A percentile compares a stretch with the other conserved stretches of the same genome.
Conservation (phyloP, 2,888 invertebrate genomes). For the Amphimallon solstitiale region DNA sequence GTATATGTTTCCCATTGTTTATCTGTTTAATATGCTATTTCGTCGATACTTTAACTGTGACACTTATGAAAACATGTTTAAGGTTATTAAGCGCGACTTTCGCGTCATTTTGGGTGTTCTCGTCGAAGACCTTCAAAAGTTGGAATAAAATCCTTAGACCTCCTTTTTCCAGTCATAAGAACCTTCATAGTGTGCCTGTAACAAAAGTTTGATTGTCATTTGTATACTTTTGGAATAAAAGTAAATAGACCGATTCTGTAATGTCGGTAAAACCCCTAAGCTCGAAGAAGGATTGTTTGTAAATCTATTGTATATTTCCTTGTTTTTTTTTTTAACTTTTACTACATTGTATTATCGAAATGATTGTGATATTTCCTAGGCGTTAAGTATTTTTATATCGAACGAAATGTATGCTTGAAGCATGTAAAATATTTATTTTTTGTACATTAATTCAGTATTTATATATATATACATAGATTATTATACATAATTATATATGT, state of each 20-base stretch:
- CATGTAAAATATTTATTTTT: constrained; percentile 47
- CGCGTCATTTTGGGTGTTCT: constrained; percentile 58
- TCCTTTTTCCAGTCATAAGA: constrained; percentile 46
- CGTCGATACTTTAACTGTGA: constrained; percentile 51
- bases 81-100: constrained; percentile 55
- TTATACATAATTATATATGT: constrained; percentile 32
- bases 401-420: constrained; percentile 40
- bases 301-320: not conserved
- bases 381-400: constrained; percentile 38
- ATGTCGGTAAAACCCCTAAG: not conserved
- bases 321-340: constrained; percentile 8
- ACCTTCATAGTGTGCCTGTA: constrained; percentile 46
- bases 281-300: constrained; percentile 32
- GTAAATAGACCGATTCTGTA: not conserved
- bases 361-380: constrained; percentile 42
- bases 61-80: constrained; percentile 52
- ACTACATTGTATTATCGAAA: constrained; percentile 30
- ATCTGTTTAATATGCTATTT: constrained; percentile 73
- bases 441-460: constrained; percentile 42
- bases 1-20: constrained; percentile 80
- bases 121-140: constrained; percentile 57
- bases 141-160: constrained; percentile 56
- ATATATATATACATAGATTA: constrained; percentile 34
- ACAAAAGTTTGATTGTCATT: constrained; percentile 48
- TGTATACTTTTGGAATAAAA: constrained; percentile 11